phyloP scores from a whole-genome alignment of 2,888 invertebrate genomes.

The Platynereis dumerilii region DNA sequence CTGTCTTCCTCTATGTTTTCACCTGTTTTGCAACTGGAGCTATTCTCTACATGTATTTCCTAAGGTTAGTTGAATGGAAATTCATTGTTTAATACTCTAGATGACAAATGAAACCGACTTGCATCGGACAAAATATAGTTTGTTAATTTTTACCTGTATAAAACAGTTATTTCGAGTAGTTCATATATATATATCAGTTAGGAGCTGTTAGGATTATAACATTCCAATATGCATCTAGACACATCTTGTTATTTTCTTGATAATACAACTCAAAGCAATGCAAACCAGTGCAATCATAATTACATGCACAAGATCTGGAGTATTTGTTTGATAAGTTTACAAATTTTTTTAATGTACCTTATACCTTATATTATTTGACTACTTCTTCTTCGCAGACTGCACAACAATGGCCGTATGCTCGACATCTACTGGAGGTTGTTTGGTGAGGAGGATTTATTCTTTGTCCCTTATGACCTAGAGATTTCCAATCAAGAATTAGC shows the following conservation, averaged over 20 bases:
- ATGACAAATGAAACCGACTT: not conserved
- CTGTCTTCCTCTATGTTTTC: conserved; percentile 54
- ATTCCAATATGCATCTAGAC: too few species aligned
- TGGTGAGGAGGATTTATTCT: conserved; percentile 55
- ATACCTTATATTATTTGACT: too few species aligned
- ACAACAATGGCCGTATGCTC: conserved; percentile 61
- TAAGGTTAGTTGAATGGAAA: conserved; percentile 46
- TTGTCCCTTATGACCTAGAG: conserved; percentile 59
- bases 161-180: too few species aligned
- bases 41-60: conserved; percentile 62
- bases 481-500: conserved; percentile 58
- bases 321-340: too few species aligned
- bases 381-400: conserved; percentile 51
- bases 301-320: too few species aligned
- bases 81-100: not conserved
- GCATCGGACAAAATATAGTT: not conserved
- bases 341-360: too few species aligned
- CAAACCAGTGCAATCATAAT: too few species aligned
- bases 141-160: too few species aligned
- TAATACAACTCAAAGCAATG: too few species aligned
- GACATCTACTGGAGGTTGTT: conserved; percentile 61
- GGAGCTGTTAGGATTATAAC: too few species aligned
- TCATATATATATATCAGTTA: too few species aligned
- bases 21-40: conserved; percentile 50
- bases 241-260: too few species aligned